phyloP scores from a whole-genome alignment of 2,797 vertebrate genomes.

The Mus caroli region DNA sequence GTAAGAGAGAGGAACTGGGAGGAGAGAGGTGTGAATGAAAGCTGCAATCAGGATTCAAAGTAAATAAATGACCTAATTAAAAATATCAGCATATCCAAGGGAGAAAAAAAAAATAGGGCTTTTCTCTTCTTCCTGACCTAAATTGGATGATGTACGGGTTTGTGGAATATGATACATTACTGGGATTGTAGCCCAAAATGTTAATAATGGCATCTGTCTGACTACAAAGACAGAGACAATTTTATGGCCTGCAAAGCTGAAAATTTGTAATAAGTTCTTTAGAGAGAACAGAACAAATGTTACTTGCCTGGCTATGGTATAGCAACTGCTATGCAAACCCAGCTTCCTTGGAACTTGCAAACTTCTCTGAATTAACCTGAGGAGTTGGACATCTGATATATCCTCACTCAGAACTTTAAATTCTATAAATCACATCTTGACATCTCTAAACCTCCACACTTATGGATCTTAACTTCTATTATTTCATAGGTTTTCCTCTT shows the following conservation, averaged over 20 bases:
- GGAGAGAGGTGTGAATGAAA: not conserved
- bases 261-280: not conserved
- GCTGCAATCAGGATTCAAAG: not conserved
- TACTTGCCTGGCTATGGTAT: too few species aligned
- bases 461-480: not conserved
- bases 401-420: not conserved
- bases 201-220: not conserved
- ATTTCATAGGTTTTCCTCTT: not conserved
- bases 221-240: not conserved
- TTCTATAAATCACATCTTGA: not conserved
- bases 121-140: not conserved
- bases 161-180: fast-evolving
- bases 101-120: not conserved
- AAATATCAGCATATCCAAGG: not conserved
- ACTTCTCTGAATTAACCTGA: not conserved
- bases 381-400: not conserved
- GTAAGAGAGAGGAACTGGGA: not conserved
- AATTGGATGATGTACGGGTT: not conserved
- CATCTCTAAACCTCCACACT: not conserved
- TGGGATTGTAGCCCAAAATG: not conserved
- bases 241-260: not conserved
- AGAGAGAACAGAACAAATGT: not conserved
- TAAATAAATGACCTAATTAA: not conserved
- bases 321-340: not conserved
- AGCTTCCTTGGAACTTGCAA: not conserved